Conservation (phyloP, 2,797 vertebrate genomes). For the Aphelocoma californica region DNA sequence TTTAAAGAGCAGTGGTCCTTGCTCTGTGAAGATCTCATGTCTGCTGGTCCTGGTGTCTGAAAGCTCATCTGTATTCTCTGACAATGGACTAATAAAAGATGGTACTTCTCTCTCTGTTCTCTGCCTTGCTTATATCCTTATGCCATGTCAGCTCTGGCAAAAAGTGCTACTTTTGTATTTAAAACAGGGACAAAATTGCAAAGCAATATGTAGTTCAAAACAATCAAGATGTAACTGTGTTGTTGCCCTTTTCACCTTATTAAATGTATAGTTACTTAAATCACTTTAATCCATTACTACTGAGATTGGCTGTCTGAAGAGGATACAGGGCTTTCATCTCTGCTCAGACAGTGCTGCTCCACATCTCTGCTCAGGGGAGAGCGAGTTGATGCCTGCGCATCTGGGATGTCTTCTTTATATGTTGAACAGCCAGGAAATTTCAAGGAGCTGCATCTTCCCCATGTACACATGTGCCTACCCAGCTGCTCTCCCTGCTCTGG, state of each 20-base stretch:
- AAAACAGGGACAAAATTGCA: background rate
- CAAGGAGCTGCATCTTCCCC: background rate
- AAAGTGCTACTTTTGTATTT: background rate
- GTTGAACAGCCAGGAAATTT: background rate
- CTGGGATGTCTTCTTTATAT: background rate
- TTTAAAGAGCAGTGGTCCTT: background rate
- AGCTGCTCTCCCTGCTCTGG: background rate
- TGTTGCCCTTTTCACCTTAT: background rate
- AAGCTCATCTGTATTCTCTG: background rate
- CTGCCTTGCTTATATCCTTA: background rate
- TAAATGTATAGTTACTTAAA: conserved; percentile 12
- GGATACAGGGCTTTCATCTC: background rate
- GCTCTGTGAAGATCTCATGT: background rate
- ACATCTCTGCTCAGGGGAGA: background rate
- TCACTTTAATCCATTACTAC: background rate
- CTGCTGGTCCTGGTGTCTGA: background rate
- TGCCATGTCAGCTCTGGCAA: background rate
- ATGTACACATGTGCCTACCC: rapidly evolving
- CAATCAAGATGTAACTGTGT: background rate
- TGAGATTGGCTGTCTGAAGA: background rate
- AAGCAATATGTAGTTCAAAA: background rate
- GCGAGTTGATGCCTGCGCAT: rapidly evolving
- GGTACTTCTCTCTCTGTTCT: background rate
- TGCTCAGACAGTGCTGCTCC: background rate
- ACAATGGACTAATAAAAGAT: background rate